Evolutionary conservation across 2,797 vertebrate species (phyloP), one percentile per base, ranked within the genome.

Genomic region (Fistularia tabacaria): DNA sequence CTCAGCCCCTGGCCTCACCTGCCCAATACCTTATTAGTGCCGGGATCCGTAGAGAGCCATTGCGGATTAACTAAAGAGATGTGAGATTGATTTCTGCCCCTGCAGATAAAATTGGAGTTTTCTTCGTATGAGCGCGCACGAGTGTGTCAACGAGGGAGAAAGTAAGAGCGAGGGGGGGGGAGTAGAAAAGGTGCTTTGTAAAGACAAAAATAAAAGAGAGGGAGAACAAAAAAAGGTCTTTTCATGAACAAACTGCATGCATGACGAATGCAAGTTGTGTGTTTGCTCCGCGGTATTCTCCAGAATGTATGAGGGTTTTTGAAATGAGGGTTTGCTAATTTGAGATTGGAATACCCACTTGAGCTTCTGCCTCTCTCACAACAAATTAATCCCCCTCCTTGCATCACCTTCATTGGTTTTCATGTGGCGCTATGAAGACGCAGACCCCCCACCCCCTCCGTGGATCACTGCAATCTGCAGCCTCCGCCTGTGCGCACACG

Each of bases 1-100:
- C 84, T 81, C 77, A 91, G 91, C 91, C 88, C 73, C 78, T 85
- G 85, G 89, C 92, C 93, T 96, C 93, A 93, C 93, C 92, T 93
- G 93, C 94, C 97, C 94, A 94, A 97, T 98, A 96, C 94, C 93
- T 97, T 97, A 98, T 99, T 96, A 97, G 95, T 95, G 93, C 94
- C 92, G 89, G 88, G 94, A 93, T 94, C 93, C 94, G 91, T 90
- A 92, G 93, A 96, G 94, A 92, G 91, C 92, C 93, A 92, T 93
- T 89, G 90, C 87, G 88, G 93, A 94, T 95, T 95, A 96, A 94
- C 91, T 94, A 92, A 93, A 94, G 95, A 94, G 95, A 98, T 93
- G 94, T 87, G 91, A 92, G 94, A 99, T 98, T 95, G 96, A 98
- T 98, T 98, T 97, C 93, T 95, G 90, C 87, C 87, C 88, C 66